phyloP scores from a whole-genome alignment of 53 echinoderm and acorn worm genomes.

The Paelopatides confundens region DNA sequence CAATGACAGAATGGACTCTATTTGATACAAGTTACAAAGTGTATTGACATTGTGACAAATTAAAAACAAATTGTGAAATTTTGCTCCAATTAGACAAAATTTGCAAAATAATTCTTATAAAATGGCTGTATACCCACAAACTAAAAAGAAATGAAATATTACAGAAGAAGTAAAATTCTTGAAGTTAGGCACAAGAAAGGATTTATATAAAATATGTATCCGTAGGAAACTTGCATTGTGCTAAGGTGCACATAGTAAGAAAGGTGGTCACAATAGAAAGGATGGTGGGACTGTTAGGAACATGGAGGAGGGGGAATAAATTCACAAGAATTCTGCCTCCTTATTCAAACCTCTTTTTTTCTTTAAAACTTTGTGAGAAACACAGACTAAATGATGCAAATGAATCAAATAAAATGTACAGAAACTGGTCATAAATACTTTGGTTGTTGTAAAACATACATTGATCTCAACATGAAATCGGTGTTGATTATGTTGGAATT shows the following conservation, averaged over 20 bases:
- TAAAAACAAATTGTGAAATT: constrained; percentile 18
- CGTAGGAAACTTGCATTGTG: background rate
- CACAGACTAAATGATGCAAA: too few relatives aligned
- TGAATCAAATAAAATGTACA: too few relatives aligned
- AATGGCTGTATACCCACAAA: background rate
- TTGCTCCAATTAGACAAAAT: constrained; percentile 33
- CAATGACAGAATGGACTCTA: too few relatives aligned
- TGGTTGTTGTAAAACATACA: too few relatives aligned
- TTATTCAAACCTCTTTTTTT: too few relatives aligned
- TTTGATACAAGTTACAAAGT: constrained; percentile 5
- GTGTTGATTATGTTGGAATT: too few relatives aligned
- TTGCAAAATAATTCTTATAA: constrained; percentile 1
- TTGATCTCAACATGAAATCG: too few relatives aligned
- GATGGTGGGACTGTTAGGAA: too few relatives aligned
- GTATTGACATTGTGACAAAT: background rate
- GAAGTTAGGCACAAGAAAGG: constrained; percentile 38
- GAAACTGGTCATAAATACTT: too few relatives aligned
- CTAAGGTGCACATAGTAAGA: background rate
- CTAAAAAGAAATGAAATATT: background rate
- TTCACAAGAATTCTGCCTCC: too few relatives aligned
- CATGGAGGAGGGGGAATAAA: too few relatives aligned
- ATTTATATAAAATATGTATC: constrained; percentile 24
- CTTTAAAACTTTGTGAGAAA: too few relatives aligned
- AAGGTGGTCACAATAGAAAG: background rate
- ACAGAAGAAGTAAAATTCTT: background rate